Percentiles rank a stretch among this genome's conserved stretches.
Conservation (phyloP, 2,888 invertebrate genomes). For the Drosophila atroscutellata region DNA sequence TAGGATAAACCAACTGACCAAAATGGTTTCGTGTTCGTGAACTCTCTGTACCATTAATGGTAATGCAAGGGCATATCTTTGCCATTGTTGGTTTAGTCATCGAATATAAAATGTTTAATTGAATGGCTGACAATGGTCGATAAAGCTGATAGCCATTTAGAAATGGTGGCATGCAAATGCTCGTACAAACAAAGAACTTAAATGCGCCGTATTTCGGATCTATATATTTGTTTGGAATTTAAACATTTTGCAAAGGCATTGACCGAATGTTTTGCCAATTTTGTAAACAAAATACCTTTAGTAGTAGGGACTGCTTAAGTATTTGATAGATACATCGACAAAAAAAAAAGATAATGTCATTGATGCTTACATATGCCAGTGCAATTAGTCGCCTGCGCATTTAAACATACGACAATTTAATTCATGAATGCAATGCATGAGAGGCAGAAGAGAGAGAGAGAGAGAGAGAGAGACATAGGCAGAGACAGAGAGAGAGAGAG, state of each 20-base stretch:
- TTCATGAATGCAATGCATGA: slow-evolving; percentile 4
- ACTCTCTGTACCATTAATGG: background rate
- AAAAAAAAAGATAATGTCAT: slow-evolving; percentile 8
- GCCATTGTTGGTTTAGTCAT: background rate
- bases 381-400: slow-evolving; percentile 5
- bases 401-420: slow-evolving; percentile 1
- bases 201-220: slow-evolving; percentile 8
- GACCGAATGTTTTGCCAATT: slow-evolving; percentile 12
- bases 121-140: background rate
- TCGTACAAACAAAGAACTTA: slow-evolving; percentile 1
- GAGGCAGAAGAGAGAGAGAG: background rate
- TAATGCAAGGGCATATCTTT: background rate
- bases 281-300: slow-evolving; percentile 15
- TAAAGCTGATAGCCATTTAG: background rate
- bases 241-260: slow-evolving; percentile 10
- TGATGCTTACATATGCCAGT: slow-evolving; percentile 1
- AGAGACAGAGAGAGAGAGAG: no score
- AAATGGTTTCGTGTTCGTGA: background rate
- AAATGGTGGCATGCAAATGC: slow-evolving; percentile 1
- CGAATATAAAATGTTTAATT: background rate
- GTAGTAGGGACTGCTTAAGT: background rate
- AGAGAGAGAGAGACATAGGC: no score
- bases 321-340: background rate
- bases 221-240: slow-evolving; percentile 13
- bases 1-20: background rate